Percentiles rank a stretch among this genome's conserved stretches.
These are phyloP conservation scores for Ictalurus punctatus DNA, from an alignment of 2,113 vertebrate genomes.

Conservation along the genomic window DNA sequence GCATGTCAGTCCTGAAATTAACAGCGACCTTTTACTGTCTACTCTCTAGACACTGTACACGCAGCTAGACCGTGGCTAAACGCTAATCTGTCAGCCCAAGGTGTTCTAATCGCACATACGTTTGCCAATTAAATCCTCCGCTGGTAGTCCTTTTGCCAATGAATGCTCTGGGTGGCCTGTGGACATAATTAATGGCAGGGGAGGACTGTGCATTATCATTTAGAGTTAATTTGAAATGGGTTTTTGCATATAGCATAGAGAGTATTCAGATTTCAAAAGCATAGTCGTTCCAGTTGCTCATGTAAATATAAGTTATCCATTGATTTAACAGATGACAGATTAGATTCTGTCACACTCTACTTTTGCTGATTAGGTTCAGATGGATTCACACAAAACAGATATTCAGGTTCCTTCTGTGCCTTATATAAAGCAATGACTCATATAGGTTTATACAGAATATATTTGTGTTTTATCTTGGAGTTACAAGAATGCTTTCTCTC, in stretches of 20 bases:
- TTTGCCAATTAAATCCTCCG: constrained; percentile 59
- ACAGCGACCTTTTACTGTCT: constrained; percentile 59
- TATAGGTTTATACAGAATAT: neutral
- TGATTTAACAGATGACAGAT: constrained; percentile 1
- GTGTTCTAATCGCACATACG: constrained; percentile 51
- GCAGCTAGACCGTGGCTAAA: constrained; percentile 49
- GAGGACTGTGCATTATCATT: constrained; percentile 27
- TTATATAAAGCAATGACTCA: neutral
- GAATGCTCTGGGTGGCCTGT: constrained; percentile 15
- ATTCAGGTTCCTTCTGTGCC: neutral
- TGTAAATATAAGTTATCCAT: neutral
- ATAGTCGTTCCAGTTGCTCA: neutral
- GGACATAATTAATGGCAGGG: constrained; percentile 40
- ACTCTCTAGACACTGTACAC: constrained; percentile 48
- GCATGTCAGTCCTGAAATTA: constrained; percentile 16
- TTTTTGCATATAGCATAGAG: neutral
- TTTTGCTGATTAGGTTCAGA: neutral
- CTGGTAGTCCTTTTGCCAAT: constrained; percentile 29
- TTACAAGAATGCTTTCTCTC: neutral
- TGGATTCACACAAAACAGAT: neutral
- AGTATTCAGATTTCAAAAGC: constrained; percentile 25
- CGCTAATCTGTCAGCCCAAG: constrained; percentile 62
- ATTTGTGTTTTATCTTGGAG: neutral
- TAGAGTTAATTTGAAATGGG: constrained; percentile 25
- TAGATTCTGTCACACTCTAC: constrained; percentile 3